phyloP scores from a whole-genome alignment of 2,888 invertebrate genomes.

The Cotesia congregata region DNA sequence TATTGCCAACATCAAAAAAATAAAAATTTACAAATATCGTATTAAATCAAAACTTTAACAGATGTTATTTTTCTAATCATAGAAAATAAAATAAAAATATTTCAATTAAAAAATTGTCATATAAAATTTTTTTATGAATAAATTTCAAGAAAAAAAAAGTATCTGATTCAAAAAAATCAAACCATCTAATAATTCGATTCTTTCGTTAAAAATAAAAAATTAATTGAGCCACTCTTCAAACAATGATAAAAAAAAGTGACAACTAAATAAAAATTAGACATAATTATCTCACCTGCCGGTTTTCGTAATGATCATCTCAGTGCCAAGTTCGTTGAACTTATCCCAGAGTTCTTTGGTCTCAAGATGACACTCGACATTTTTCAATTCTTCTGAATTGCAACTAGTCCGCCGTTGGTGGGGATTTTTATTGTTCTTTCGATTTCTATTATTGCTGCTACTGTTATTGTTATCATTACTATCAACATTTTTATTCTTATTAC shows the following conservation, averaged over 20 bases:
- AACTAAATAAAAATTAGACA: conserved; percentile 17
- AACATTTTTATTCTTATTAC: conserved; percentile 70
- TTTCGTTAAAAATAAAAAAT: no score
- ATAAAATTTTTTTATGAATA: no score
- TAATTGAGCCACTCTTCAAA: no score
- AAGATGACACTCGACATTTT: conserved; percentile 79
- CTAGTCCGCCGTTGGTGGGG: conserved; percentile 66
- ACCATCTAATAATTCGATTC: no score
- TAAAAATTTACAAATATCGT: no score
- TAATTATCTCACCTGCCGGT: conserved; percentile 78
- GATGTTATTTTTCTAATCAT: no score
- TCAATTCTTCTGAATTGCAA: conserved; percentile 78
- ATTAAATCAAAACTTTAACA: no score
- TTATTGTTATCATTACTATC: conserved; percentile 54
- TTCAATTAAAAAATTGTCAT: no score
- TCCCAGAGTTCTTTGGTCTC: conserved; percentile 88
- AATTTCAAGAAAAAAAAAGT: no score
- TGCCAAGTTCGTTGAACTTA: conserved; percentile 83
- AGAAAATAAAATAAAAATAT: no score
- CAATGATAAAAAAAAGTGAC: conserved; percentile 56
- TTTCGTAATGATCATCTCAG: conserved; percentile 90
- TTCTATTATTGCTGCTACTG: conserved; percentile 52
- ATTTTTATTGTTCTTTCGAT: conserved; percentile 52
- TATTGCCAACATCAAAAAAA: no score
- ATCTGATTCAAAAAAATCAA: no score